phyloP scores from a whole-genome alignment of 2,888 invertebrate genomes.

The Apamea sordens region DNA sequence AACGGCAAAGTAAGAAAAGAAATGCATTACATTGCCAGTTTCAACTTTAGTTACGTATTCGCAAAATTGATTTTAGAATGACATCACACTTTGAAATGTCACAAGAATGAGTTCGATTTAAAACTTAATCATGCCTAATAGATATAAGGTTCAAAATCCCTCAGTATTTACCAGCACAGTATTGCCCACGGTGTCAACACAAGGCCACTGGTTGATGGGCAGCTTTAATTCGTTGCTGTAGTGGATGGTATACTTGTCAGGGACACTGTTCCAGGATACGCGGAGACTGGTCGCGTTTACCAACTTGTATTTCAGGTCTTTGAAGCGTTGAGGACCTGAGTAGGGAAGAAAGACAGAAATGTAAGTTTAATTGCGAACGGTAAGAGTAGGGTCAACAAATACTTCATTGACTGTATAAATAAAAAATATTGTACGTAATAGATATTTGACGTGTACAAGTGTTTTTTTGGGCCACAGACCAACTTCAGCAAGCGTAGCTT shows the following conservation, averaged over 20 bases:
- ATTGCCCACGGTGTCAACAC: constrained; percentile 75
- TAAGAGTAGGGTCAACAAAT: neutral
- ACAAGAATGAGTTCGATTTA: too few species aligned
- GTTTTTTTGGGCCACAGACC: too few species aligned
- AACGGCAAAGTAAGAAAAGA: neutral
- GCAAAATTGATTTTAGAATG: neutral
- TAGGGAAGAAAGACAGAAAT: neutral
- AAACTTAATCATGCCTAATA: too few species aligned
- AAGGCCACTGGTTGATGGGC: constrained; percentile 85
- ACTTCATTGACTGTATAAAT: too few species aligned
- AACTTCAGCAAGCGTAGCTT: too few species aligned
- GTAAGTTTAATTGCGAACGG: neutral
- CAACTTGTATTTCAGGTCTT: constrained; percentile 75
- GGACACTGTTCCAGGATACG: constrained; percentile 78
- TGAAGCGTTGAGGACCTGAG: constrained; percentile 75
- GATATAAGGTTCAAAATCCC: neutral
- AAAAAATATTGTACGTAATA: too few species aligned
- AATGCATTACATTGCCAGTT: neutral
- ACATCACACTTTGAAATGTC: too few species aligned
- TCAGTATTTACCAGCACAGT: constrained; percentile 75
- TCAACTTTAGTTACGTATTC: neutral
- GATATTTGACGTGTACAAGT: neutral
- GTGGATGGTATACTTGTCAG: constrained; percentile 85
- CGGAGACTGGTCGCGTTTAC: constrained; percentile 75
- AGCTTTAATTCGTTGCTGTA: constrained; percentile 83